phyloP scores from a whole-genome alignment of 2,797 vertebrate genomes.

The Graptemys geographica region DNA sequence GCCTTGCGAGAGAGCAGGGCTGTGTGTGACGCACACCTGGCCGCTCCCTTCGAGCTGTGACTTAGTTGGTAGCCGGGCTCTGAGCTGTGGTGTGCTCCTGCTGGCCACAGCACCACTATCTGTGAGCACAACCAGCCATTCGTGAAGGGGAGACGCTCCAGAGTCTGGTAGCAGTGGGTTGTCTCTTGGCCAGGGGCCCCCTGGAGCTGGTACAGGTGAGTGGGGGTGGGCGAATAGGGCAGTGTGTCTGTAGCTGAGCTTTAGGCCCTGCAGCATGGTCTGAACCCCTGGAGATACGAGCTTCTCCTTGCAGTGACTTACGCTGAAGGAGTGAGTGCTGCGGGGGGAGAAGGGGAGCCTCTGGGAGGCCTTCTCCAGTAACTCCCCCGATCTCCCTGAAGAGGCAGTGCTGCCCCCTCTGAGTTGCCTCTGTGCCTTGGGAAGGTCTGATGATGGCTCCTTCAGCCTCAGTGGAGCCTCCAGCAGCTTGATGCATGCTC shows the following conservation, averaged over 20 bases:
- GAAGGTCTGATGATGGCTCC: too few relatives aligned
- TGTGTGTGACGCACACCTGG: rapidly evolving
- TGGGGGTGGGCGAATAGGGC: background rate
- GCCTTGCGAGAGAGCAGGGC: background rate
- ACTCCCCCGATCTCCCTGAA: background rate
- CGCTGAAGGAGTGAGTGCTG: background rate
- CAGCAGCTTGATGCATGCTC: background rate
- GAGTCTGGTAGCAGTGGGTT: background rate
- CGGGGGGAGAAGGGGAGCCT: too few relatives aligned
- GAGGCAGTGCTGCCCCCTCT: background rate
- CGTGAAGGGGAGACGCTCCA: too few relatives aligned
- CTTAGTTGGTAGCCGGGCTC: background rate
- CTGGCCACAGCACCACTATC: background rate
- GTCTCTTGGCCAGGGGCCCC: background rate
- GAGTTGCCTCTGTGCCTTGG: background rate
- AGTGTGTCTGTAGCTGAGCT: background rate
- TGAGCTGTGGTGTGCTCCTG: background rate
- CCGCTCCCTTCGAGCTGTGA: rapidly evolving
- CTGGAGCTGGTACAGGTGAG: rapidly evolving
- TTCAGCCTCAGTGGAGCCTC: background rate
- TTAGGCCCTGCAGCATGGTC: background rate
- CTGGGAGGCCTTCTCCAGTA: background rate
- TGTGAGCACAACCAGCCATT: background rate
- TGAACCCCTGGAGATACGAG: background rate
- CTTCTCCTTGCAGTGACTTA: background rate